A percentile compares a stretch with the other conserved stretches of the same genome.
Conservation (phyloP, 53 echinoderm and acorn worm species). For the Luidia sarsii region DNA sequence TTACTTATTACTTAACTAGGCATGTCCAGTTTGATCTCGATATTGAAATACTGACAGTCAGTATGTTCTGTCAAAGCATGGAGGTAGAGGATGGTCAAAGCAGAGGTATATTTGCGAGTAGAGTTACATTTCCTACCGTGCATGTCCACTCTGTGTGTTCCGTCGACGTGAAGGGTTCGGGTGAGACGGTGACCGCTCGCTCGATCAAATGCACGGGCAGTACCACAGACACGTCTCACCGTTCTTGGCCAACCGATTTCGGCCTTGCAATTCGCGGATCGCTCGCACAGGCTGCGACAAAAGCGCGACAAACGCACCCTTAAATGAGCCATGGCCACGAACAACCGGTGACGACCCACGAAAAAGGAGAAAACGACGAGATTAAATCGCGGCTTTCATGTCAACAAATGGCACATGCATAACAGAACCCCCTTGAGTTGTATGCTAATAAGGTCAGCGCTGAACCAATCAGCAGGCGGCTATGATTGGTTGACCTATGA, state of each 20-base stretch:
- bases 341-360: background rate
- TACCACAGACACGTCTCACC: background rate
- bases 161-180: no score
- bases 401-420: background rate
- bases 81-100: no score
- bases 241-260: background rate
- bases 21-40: no score
- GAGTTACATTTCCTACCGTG: no score
- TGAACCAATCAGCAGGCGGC: constrained; percentile 4
- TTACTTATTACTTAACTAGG: no score
- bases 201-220: no score
- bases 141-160: no score
- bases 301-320: constrained; percentile 7
- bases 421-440: background rate
- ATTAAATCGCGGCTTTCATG: background rate
- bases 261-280: constrained; percentile 1
- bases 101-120: no score
- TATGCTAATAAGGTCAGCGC: constrained; percentile 42
- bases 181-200: no score
- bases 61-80: no score
- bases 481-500: constrained; percentile 17
- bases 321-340: constrained; percentile 2
- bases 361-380: background rate
- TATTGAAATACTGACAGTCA: no score
- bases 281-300: background rate